Percentiles rank a stretch among this genome's conserved stretches.
phyloP scores from a whole-genome alignment of 2,888 invertebrate species.

The Gymnocheta viridis region DNA sequence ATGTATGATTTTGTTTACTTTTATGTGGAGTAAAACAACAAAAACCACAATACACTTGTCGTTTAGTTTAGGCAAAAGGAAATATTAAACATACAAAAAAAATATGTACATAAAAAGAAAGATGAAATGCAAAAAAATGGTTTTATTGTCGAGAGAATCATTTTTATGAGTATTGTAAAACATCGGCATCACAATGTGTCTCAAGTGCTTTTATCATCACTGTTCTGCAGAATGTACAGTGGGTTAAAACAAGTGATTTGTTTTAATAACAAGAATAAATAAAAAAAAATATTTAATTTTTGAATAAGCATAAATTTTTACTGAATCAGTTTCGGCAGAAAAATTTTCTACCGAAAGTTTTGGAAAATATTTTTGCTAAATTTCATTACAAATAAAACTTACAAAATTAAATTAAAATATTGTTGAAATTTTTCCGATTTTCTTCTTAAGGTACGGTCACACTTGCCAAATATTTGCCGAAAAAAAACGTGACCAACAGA shows the following conservation, averaged over 20 bases:
- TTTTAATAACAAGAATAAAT: neutral
- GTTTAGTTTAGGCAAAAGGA: constrained; percentile 43
- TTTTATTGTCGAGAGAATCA: constrained; percentile 48
- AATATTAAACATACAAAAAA: neutral
- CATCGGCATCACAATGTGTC: constrained; percentile 45
- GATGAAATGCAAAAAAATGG: constrained; percentile 25
- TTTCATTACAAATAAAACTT: no score
- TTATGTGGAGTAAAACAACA: constrained; percentile 5
- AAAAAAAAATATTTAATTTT: no score
- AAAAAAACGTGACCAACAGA: no score
- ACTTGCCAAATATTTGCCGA: no score
- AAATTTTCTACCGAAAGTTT: no score
- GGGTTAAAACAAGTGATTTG: neutral
- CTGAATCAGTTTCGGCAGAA: no score
- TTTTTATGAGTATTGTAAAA: constrained; percentile 15
- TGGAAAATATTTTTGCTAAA: no score
- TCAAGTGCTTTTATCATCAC: constrained; percentile 43
- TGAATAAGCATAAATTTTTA: neutral
- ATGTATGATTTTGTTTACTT: constrained; percentile 45
- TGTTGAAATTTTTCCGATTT: no score
- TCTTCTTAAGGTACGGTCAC: no score
- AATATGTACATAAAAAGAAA: constrained; percentile 11
- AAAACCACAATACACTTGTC: constrained; percentile 64
- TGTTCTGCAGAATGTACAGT: neutral
- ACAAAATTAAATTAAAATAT: no score